phyloP scores from a whole-genome alignment of 2,797 vertebrate genomes.

The Nyctalus aviator region DNA sequence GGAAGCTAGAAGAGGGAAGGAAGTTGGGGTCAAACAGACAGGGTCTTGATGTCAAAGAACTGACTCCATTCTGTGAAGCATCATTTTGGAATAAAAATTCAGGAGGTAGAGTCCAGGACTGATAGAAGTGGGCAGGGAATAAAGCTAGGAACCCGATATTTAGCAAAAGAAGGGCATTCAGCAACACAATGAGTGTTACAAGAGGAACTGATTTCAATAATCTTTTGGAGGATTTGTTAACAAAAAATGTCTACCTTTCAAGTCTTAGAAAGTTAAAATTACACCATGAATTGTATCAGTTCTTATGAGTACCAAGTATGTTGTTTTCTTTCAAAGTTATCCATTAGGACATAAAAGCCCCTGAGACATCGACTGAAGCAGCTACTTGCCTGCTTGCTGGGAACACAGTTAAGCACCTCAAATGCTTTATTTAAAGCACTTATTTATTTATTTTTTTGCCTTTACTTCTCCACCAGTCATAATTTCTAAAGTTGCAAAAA shows the following conservation, averaged over 20 bases:
- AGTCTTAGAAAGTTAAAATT: conserved; percentile 27
- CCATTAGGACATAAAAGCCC: conserved; percentile 46
- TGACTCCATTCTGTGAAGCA: not conserved
- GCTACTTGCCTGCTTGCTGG: conserved; percentile 48
- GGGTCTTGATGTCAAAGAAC: not conserved
- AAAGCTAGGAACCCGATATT: not conserved
- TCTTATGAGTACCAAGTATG: not conserved
- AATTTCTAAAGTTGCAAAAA: conserved; percentile 61
- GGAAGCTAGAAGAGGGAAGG: not conserved
- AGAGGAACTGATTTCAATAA: not conserved
- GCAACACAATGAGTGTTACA: not conserved
- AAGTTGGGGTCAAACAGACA: not conserved
- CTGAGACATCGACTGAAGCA: conserved; percentile 1
- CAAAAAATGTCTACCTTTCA: not conserved
- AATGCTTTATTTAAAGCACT: conserved; percentile 20
- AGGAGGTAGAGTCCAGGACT: not conserved
- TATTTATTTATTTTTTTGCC: conserved; percentile 45
- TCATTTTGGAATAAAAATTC: not conserved
- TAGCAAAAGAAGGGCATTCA: not conserved
- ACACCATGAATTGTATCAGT: not conserved
- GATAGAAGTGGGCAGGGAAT: not conserved
- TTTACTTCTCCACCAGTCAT: not conserved
- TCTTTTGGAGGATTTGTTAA: not conserved
- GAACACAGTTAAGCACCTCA: not conserved
- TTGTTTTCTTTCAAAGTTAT: conserved; percentile 43